Conservation (phyloP, 2,113 vertebrate genomes). For the Sphyrna mokarran region DNA sequence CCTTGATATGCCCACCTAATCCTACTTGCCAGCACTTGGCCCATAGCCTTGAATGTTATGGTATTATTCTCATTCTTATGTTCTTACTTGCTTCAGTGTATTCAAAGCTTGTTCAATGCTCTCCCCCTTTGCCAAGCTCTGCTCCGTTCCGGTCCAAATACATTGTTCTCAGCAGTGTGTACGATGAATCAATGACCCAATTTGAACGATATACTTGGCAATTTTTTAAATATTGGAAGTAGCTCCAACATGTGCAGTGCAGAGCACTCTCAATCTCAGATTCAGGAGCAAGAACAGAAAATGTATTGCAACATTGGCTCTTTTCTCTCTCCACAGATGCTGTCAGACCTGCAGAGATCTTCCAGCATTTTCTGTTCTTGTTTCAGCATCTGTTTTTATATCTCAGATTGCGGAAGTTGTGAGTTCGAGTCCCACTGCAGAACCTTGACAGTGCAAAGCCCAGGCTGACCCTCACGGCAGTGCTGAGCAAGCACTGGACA, state of each 20-base stretch:
- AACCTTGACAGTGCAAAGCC: too few relatives aligned
- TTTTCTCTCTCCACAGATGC: too few relatives aligned
- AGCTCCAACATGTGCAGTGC: neutral
- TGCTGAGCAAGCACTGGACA: neutral
- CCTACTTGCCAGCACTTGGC: too few relatives aligned
- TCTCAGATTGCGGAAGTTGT: neutral
- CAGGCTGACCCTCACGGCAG: neutral
- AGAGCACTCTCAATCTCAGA: neutral
- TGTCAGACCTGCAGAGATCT: too few relatives aligned
- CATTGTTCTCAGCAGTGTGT: neutral
- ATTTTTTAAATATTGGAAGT: neutral
- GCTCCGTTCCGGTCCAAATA: neutral
- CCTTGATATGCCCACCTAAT: too few relatives aligned
- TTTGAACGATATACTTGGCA: neutral
- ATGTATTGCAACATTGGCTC: too few relatives aligned
- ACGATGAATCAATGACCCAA: neutral
- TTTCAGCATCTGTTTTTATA: too few relatives aligned
- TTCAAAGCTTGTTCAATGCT: neutral
- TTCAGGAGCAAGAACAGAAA: neutral
- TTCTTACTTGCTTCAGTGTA: neutral
- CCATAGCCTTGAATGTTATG: too few relatives aligned
- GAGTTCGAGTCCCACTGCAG: neutral
- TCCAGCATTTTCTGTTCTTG: too few relatives aligned
- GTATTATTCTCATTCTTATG: too few relatives aligned
- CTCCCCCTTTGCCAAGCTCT: neutral